A percentile compares a stretch with the other conserved stretches of the same genome.
phyloP scores from a whole-genome alignment of 1,140 invertebrate species.

The Chironomus tepperi region DNA sequence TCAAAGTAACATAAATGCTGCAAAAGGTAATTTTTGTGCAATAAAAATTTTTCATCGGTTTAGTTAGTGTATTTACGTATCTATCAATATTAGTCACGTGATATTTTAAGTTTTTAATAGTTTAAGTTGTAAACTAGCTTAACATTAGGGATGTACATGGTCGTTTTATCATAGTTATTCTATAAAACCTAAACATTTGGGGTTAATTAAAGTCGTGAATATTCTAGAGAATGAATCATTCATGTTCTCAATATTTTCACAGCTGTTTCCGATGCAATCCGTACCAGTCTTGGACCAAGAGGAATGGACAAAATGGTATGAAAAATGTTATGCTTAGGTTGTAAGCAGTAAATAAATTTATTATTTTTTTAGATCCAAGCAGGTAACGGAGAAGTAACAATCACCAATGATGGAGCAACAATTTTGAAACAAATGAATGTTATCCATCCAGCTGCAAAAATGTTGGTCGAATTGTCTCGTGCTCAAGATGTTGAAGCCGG shows the following conservation, averaged over 20 bases:
- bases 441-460: conserved; percentile 97
- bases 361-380: conserved; percentile 73
- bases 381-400: conserved; percentile 95
- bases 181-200: not conserved
- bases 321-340: too few species aligned
- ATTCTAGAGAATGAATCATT: not conserved
- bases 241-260: conserved; percentile 37
- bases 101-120: too few species aligned
- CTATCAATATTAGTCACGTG: too few species aligned
- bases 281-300: conserved; percentile 94
- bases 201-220: not conserved
- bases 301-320: conserved; percentile 99
- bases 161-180: not conserved
- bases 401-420: conserved; percentile 99
- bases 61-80: not conserved
- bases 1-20: conserved; percentile 91
- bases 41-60: not conserved
- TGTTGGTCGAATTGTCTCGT: conserved; percentile 96
- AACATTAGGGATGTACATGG: too few species aligned
- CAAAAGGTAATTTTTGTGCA: conserved; percentile 69
- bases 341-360: too few species aligned
- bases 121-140: too few species aligned
- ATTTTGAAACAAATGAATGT: conserved; percentile 99
- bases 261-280: conserved; percentile 98
- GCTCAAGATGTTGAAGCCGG: conserved; percentile 99